Evolutionary conservation across 2,888 invertebrate species (phyloP).

Genomic region (Macrophya alboannulata): DNA sequence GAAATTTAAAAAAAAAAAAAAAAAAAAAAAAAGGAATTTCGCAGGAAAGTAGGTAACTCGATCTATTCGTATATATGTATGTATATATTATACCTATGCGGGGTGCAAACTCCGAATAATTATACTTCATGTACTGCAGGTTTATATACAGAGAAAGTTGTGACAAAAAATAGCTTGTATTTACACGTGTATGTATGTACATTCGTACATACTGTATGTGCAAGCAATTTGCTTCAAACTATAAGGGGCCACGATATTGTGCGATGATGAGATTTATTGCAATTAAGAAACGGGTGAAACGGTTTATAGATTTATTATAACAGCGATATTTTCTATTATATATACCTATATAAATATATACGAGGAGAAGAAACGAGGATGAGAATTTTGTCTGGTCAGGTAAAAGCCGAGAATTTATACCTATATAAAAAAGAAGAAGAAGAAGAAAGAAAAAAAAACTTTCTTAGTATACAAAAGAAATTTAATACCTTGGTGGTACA

Average conservation of each 20-base stretch:
- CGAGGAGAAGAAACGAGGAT: constrained; percentile 12
- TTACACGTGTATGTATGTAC: too few species aligned
- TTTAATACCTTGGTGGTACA: neutral
- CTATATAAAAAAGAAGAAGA: neutral
- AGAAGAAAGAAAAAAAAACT: neutral
- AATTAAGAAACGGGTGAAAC: constrained; percentile 1
- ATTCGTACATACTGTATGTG: neutral
- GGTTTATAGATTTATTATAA: constrained; percentile 1
- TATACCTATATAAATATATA: too few species aligned
- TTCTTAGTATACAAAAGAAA: neutral
- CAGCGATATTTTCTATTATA: neutral
- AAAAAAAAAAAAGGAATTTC: neutral
- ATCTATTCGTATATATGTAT: neutral
- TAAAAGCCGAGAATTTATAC: constrained; percentile 1
- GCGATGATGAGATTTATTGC: constrained; percentile 11
- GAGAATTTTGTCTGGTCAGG: neutral
- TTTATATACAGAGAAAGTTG: neutral
- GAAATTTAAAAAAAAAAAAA: neutral
- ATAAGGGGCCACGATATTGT: neutral
- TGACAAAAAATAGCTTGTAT: constrained; percentile 3
- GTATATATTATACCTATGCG: too few species aligned
- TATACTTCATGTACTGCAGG: neutral
- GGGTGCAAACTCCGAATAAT: constrained; percentile 13
- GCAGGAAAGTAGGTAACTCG: neutral
- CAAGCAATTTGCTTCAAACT: neutral